A percentile compares a stretch with the other conserved stretches of the same genome.
Evolutionary conservation across 2,113 vertebrate genomes (phyloP).

Genomic region (Thamnophis sirtalis): DNA sequence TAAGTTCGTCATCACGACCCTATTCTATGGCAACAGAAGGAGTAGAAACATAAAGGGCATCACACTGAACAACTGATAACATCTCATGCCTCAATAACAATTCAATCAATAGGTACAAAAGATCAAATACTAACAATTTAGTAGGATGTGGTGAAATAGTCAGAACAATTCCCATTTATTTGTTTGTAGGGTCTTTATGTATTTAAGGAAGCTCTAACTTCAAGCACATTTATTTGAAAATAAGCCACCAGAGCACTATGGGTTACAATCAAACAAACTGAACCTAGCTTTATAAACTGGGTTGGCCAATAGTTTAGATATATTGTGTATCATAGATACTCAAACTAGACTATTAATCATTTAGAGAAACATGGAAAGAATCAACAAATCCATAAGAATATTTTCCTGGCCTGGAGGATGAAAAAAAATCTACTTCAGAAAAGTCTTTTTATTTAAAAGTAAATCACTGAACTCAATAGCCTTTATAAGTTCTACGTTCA

Average conservation of each 20-base stretch:
- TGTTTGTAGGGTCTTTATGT: neutral
- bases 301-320: neutral
- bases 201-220: neutral
- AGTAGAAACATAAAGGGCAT: neutral
- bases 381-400: neutral
- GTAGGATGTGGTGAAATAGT: conserved; percentile 20
- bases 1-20: no score
- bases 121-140: conserved; percentile 30
- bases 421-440: neutral
- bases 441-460: neutral
- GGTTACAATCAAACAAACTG: neutral
- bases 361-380: neutral
- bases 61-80: neutral
- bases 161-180: conserved; percentile 16
- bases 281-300: neutral
- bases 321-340: neutral
- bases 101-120: conserved; percentile 20
- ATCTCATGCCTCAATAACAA: conserved; percentile 21
- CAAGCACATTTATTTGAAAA: neutral
- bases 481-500: neutral
- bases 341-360: neutral
- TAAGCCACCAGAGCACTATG: neutral
- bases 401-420: neutral
- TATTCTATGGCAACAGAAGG: neutral
- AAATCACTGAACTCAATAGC: neutral